A percentile compares a stretch with the other conserved stretches of the same genome.
phyloP scores from a whole-genome alignment of 2,797 vertebrate genomes.

The Periparus ater region DNA sequence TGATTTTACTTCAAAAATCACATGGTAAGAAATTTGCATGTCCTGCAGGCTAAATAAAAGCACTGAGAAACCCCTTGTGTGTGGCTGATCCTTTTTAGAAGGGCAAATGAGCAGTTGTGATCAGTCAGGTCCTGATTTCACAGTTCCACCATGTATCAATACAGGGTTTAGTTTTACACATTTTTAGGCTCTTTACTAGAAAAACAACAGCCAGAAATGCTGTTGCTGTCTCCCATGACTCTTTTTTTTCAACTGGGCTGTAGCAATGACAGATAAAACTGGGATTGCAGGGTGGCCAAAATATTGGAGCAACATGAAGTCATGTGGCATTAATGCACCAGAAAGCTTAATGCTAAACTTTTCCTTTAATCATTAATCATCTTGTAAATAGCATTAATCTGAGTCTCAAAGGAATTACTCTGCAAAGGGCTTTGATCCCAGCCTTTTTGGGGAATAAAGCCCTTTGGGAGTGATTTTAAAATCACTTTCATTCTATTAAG shows the following conservation, averaged over 20 bases:
- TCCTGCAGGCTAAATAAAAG: not conserved
- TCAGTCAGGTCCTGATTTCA: not conserved
- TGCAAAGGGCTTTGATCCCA: not conserved
- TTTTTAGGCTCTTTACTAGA: not conserved
- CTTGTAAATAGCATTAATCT: constrained; percentile 28
- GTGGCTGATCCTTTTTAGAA: not conserved
- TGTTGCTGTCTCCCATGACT: not conserved
- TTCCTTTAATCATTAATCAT: constrained; percentile 39
- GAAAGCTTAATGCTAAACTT: constrained; percentile 17
- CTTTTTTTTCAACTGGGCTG: not conserved
- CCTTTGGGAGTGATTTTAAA: not conserved
- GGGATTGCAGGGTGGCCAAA: not conserved
- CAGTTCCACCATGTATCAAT: not conserved
- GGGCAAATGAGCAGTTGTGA: not conserved
- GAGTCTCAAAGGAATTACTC: not conserved
- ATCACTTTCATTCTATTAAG: not conserved
- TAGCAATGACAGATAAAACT: not conserved
- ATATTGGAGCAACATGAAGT: not conserved
- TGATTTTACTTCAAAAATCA: not conserved
- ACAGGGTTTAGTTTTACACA: accelerated
- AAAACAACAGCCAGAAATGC: not conserved
- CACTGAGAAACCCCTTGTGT: not conserved
- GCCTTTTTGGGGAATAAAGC: not conserved
- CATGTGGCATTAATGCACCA: not conserved
- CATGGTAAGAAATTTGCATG: accelerated